A percentile compares a stretch with the other conserved stretches of the same genome.
These are phyloP conservation scores for Probaryconus sp. DNA, from an alignment of 1,140 invertebrate genomes.

Conservation along the genomic window DNA sequence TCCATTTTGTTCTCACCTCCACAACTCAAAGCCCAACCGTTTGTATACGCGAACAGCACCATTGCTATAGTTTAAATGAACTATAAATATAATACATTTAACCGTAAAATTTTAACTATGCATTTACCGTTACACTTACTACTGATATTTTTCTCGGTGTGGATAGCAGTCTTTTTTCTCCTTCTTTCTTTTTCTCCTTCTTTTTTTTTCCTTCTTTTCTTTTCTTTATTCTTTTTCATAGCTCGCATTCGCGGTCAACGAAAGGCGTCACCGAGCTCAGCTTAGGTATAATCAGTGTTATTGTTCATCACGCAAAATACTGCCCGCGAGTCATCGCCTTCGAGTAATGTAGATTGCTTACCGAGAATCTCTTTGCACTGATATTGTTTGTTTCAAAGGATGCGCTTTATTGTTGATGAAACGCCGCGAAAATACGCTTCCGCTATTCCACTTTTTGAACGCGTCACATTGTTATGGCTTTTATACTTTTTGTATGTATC, in stretches of 20 bases:
- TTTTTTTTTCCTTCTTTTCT: conserved; percentile 17
- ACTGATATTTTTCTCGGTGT: conserved; percentile 50
- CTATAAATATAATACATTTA: conserved; percentile 61
- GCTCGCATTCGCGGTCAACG: conserved; percentile 47
- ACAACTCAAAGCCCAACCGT: conserved; percentile 25
- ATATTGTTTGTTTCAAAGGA: conserved; percentile 49
- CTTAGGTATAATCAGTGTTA: conserved; percentile 58
- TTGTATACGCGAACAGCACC: conserved; percentile 14
- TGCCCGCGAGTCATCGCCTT: conserved; percentile 49
- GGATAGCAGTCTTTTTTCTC: conserved; percentile 27
- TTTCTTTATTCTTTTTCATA: conserved; percentile 36
- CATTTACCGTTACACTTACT: conserved; percentile 57
- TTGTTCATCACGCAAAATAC: conserved; percentile 53
- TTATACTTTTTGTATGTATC: conserved; percentile 1
- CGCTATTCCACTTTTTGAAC: conserved; percentile 32
- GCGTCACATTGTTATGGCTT: conserved; percentile 16
- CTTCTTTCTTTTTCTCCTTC: conserved; percentile 2
- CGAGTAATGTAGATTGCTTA: conserved; percentile 60
- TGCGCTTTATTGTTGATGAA: conserved; percentile 34
- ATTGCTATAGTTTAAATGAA: conserved; percentile 60
- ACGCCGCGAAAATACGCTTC: conserved; percentile 11
- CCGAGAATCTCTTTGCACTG: conserved; percentile 35
- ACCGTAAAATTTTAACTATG: conserved; percentile 59
- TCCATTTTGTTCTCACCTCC: conserved; percentile 45
- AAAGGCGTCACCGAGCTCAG: conserved; percentile 53